phyloP scores from a whole-genome alignment of 2,888 invertebrate genomes.

The Spisula subtruncata region DNA sequence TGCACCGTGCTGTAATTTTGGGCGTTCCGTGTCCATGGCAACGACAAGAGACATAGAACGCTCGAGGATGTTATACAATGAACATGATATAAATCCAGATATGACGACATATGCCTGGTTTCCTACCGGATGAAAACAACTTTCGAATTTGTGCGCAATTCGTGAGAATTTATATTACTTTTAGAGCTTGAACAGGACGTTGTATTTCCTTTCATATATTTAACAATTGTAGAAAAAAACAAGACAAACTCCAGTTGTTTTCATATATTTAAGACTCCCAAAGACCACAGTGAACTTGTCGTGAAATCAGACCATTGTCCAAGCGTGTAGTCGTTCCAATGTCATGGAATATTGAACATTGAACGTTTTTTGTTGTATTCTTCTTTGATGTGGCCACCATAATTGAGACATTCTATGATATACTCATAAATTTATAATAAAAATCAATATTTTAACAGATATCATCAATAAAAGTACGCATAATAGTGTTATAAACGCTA shows the following conservation, averaged over 20 bases:
- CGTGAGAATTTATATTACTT: background rate
- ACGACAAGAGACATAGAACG: constrained; percentile 48
- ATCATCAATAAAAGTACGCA: background rate
- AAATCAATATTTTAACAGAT: background rate
- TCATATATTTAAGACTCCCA: no score
- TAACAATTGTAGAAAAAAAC: no score
- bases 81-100: constrained; percentile 55
- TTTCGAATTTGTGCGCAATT: background rate
- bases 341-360: no score
- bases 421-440: background rate
- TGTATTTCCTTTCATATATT: no score
- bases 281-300: no score
- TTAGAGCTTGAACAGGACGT: no score
- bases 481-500: background rate
- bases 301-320: no score
- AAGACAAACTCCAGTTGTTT: no score
- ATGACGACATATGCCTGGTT: constrained; percentile 56
- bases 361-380: no score
- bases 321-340: no score
- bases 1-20: constrained; percentile 64
- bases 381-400: no score
- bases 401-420: no score
- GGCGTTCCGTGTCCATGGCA: constrained; percentile 64
- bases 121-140: constrained; percentile 37
- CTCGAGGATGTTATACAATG: constrained; percentile 40